Percentiles rank a stretch among this genome's conserved stretches.
Conservation (phyloP, 2,113 vertebrate genomes). For the Lipophrys pholis region DNA sequence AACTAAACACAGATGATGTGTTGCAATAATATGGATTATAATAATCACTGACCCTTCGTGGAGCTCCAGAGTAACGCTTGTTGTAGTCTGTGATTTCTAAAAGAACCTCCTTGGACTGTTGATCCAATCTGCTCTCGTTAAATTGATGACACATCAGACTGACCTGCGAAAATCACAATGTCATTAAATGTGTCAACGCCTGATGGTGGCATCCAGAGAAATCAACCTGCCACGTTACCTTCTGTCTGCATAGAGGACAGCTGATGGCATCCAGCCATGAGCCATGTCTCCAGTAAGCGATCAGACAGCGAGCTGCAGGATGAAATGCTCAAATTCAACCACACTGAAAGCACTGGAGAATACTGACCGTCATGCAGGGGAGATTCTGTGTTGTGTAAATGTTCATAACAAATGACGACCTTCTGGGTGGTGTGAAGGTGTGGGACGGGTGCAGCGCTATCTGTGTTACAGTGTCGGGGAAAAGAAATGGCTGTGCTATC, state of each 20-base stretch:
- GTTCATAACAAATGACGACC: background rate
- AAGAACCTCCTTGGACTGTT: slow-evolving; percentile 70
- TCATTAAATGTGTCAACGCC: background rate
- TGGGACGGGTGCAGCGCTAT: too few relatives aligned
- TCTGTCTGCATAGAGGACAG: slow-evolving; percentile 89
- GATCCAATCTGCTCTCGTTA: slow-evolving; percentile 73
- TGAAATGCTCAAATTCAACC: slow-evolving; percentile 18
- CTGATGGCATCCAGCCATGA: slow-evolving; percentile 85
- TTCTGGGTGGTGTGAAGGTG: background rate
- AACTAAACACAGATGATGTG: too few relatives aligned
- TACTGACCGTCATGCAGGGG: too few relatives aligned
- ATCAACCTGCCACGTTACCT: slow-evolving; percentile 61
- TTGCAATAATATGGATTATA: too few relatives aligned
- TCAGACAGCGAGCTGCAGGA: slow-evolving; percentile 85
- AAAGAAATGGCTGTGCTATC: too few relatives aligned
- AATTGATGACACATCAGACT: slow-evolving; percentile 77
- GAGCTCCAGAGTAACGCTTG: slow-evolving; percentile 87
- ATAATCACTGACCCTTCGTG: slow-evolving; percentile 73
- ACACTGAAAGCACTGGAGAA: background rate
- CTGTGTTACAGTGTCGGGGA: too few relatives aligned
- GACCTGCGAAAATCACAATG: slow-evolving; percentile 72
- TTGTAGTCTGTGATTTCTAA: slow-evolving; percentile 86
- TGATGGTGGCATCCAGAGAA: background rate
- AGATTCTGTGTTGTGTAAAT: background rate
- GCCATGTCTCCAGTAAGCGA: slow-evolving; percentile 87